Percentiles rank a stretch among this genome's conserved stretches.
Evolutionary conservation across 2,113 vertebrate species (phyloP).

Genomic region (Podocnemis expansa): DNA sequence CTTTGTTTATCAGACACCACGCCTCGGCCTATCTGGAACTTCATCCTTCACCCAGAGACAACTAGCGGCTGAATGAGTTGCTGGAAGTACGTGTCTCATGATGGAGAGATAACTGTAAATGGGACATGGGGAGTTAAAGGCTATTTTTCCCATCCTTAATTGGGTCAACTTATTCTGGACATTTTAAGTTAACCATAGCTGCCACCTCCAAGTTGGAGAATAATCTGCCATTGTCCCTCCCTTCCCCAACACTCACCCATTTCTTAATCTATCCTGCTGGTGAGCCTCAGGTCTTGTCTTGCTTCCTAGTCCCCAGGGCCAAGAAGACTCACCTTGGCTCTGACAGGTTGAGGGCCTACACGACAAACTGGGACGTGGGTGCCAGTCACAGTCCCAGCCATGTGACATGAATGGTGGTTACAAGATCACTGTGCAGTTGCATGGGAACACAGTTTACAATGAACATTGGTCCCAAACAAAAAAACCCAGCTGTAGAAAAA

Average conservation of each 20-base stretch:
- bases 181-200: background rate
- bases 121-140: background rate
- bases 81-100: background rate
- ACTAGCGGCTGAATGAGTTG: background rate
- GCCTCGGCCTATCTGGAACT: too few species aligned
- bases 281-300: background rate
- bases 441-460: background rate
- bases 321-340: background rate
- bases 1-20: background rate
- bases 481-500: background rate
- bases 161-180: fast-evolving
- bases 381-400: background rate
- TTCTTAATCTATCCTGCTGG: background rate
- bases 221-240: background rate
- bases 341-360: background rate
- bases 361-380: background rate
- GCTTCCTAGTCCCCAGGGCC: background rate
- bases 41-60: background rate
- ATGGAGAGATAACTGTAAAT: background rate
- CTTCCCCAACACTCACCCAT: background rate
- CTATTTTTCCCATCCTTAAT: background rate
- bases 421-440: background rate
- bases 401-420: background rate
- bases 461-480: background rate
- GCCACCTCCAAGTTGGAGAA: background rate